Evolutionary conservation across 2,113 vertebrate species (phyloP).

Genomic region (Colossoma macropomum): DNA sequence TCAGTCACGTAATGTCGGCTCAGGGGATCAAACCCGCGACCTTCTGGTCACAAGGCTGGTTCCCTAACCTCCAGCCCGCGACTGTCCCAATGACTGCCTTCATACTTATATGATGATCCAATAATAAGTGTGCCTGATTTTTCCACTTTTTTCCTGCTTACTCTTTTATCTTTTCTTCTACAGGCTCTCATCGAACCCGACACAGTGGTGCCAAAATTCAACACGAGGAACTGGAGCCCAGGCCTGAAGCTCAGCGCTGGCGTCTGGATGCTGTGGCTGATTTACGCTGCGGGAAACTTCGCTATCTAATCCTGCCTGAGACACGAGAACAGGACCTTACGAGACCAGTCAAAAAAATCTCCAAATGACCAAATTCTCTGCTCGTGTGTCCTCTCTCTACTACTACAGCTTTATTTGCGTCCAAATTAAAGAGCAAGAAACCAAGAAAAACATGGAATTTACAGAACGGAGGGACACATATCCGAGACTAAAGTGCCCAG

Average conservation of each 20-base stretch:
- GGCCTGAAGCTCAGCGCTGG: not conserved
- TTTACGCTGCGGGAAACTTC: constrained; percentile 10
- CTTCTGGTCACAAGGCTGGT: no score
- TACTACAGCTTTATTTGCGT: constrained; percentile 45
- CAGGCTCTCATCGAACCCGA: not conserved
- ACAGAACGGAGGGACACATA: not conserved
- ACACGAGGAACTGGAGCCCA: not conserved
- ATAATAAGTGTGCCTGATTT: not conserved
- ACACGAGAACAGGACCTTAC: constrained; percentile 28
- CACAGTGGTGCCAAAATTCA: constrained; percentile 9
- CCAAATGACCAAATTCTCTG: constrained; percentile 23
- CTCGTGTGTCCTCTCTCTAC: constrained; percentile 47
- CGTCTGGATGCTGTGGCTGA: constrained; percentile 13
- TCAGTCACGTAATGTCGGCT: no score
- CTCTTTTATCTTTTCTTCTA: not conserved
- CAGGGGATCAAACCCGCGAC: no score
- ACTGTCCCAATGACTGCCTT: no score
- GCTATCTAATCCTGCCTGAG: constrained; percentile 30
- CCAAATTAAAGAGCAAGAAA: constrained; percentile 11
- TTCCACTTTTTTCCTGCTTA: not conserved
- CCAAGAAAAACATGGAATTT: not conserved
- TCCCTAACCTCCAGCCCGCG: no score
- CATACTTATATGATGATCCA: no score
- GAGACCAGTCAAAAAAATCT: constrained; percentile 7
- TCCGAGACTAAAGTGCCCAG: constrained; percentile 12